Conservation (phyloP, 2,797 vertebrate genomes). For the Borostomias antarcticus region DNA sequence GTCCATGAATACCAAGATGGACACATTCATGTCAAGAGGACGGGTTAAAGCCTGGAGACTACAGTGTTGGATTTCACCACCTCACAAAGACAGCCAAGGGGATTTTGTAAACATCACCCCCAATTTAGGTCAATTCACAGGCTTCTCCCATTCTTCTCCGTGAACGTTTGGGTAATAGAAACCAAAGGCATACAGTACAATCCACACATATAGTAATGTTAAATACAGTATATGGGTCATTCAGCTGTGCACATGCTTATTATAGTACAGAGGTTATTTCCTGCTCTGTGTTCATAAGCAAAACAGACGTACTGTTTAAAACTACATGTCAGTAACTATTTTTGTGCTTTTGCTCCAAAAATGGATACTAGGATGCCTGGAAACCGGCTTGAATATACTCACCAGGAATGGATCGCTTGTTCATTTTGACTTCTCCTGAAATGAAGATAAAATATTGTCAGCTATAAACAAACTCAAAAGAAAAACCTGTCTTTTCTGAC, state of each 20-base stretch:
- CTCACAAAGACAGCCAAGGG: slow-evolving; percentile 49
- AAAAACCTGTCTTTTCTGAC: slow-evolving; percentile 1
- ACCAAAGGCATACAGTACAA: slow-evolving; percentile 12
- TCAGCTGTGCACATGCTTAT: slow-evolving; percentile 6
- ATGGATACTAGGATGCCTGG: background rate
- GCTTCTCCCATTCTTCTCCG: slow-evolving; percentile 37
- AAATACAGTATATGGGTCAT: background rate
- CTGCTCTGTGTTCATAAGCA: background rate
- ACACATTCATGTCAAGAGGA: slow-evolving; percentile 18
- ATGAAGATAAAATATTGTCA: slow-evolving; percentile 43
- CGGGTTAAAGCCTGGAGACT: slow-evolving; percentile 31
- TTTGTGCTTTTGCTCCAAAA: background rate
- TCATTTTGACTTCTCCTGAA: slow-evolving; percentile 73
- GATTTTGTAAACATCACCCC: slow-evolving; percentile 22
- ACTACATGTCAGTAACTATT: background rate
- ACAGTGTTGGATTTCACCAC: slow-evolving; percentile 52
- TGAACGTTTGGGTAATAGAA: slow-evolving; percentile 25
- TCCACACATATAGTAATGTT: background rate
- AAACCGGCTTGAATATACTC: slow-evolving; percentile 48
- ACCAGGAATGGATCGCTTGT: slow-evolving; percentile 63
- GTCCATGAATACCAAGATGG: background rate
- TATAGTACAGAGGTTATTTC: background rate
- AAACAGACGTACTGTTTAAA: background rate
- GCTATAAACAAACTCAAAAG: slow-evolving; percentile 15
- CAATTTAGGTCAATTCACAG: slow-evolving; percentile 60